These are phyloP conservation scores for Ceraclea dissimilis DNA, from an alignment of 2,888 invertebrate species.

Conservation along the genomic window DNA sequence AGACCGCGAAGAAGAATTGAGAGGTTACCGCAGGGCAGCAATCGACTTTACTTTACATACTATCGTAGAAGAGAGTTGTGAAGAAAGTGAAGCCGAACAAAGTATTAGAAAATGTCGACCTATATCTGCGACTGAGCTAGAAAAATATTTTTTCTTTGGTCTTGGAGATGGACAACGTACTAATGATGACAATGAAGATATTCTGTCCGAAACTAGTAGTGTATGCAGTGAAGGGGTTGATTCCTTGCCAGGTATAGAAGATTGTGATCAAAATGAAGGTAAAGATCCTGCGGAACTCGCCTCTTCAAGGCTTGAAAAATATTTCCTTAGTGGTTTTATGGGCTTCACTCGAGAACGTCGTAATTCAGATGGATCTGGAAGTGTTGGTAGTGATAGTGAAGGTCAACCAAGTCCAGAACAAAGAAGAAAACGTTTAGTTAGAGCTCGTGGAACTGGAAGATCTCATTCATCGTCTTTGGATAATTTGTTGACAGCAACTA, in stretches of 20 bases:
- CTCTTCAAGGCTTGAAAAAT: conserved; percentile 80
- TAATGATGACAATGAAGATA: conserved; percentile 52
- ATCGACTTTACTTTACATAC: conserved; percentile 89
- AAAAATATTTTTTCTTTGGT: conserved; percentile 86
- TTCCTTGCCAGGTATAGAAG: conserved; percentile 58
- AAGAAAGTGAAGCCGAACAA: conserved; percentile 81
- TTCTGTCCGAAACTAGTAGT: conserved; percentile 75
- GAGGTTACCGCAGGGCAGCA: conserved; percentile 71
- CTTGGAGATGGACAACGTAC: conserved; percentile 63
- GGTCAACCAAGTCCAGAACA: conserved; percentile 84
- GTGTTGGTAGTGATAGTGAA: conserved; percentile 86
- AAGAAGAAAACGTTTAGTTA: conserved; percentile 68
- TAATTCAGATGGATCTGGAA: conserved; percentile 76
- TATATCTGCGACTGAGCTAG: conserved; percentile 73
- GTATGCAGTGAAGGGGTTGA: conserved; percentile 79
- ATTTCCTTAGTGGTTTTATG: conserved; percentile 80
- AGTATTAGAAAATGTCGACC: conserved; percentile 55
- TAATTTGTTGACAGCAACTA: conserved; percentile 62
- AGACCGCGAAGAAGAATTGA: conserved; percentile 73
- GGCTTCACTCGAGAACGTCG: conserved; percentile 70
- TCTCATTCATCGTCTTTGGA: conserved; percentile 78
- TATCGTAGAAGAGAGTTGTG: conserved; percentile 90
- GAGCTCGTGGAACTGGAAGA: conserved; percentile 74
- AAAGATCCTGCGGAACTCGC: conserved; percentile 67
- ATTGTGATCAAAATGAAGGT: conserved; percentile 41